Base-by-base conservation (phyloP, 2,888 invertebrate genomes). In the Scelioninae gen. 1 region DNA sequence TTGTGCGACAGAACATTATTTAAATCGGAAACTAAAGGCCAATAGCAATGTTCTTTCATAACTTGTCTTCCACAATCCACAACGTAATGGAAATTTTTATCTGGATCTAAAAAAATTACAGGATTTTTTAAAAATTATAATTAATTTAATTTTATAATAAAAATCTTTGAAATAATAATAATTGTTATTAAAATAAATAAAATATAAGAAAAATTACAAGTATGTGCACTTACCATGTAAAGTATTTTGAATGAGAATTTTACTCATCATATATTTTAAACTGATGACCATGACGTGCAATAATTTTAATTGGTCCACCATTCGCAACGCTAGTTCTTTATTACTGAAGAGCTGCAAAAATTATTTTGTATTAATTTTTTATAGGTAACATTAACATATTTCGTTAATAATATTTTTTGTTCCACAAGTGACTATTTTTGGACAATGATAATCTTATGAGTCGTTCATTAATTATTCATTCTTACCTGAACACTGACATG, bases 21-120 rank as follows among this genome's bases (percentile, higher is more conserved):
- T 87, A 99, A 95, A 93, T 99, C 99, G 0, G 98, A 98, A 40
- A 99, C 98, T 7, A 99, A 94, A 0, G 99, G 98, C 99, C 99
- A 99, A 92, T 98, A 99, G 93, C 98, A 98, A 92, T 99, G 99
- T 90, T 98, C 97, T 93, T 98, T 98, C 98, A 99, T 98, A 23
- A 98, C 97, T 79, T 96, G 94, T 85, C 96, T 94, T 11, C 96
- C 96, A 91, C 99, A 99, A 92, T 98, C 98, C 60, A 99, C 98
- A 23, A 98, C 98, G 89, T 95, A 95, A 92, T 98, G 98, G 88
- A 95, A 96, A 92, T 97, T 98, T 89, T 95, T 95, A 23, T 94
- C 94, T 1, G 95, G 94, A 93, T 96, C 95, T 96, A 87, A 45
- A 88, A 68, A 51, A 15, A 60, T 29, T n/a, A n/a, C n/a, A n/a